A percentile compares a stretch with the other conserved stretches of the same genome.
These are phyloP conservation scores for Stigmatopora nigra DNA, from an alignment of 2,113 vertebrate species.

Conservation along the genomic window DNA sequence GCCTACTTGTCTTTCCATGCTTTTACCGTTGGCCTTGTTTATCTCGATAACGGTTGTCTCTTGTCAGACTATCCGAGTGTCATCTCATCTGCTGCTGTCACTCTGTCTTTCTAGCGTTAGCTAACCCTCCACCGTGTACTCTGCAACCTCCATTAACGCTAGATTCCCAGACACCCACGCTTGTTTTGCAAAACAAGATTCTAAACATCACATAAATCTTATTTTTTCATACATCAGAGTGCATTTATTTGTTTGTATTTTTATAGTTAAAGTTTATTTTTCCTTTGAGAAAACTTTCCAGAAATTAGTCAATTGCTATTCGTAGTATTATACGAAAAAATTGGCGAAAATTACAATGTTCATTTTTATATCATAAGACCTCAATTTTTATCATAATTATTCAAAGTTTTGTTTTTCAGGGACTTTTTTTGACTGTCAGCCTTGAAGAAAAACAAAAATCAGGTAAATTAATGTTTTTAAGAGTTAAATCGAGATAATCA, in stretches of 20 bases:
- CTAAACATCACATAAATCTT: neutral
- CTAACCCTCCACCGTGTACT: neutral
- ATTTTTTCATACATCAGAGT: neutral
- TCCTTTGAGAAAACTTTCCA: neutral
- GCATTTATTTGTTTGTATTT: neutral
- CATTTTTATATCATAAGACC: neutral
- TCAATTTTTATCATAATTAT: no score
- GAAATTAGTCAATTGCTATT: neutral
- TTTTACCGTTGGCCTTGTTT: constrained; percentile 30
- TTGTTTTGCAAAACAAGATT: constrained; percentile 23
- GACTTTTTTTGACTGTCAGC: no score
- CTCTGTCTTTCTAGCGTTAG: constrained; percentile 33
- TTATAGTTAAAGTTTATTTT: neutral
- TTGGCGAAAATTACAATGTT: neutral
- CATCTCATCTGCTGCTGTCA: constrained; percentile 46
- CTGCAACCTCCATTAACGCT: constrained; percentile 18
- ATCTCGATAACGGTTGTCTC: constrained; percentile 45
- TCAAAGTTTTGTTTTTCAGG: no score
- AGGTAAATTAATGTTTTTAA: no score
- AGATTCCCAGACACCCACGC: constrained; percentile 19
- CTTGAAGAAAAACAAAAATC: no score
- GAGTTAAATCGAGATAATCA: no score
- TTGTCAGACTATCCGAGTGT: constrained; percentile 36
- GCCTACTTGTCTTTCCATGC: constrained; percentile 25
- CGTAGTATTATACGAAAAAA: neutral